phyloP scores from a whole-genome alignment of 2,888 invertebrate genomes.

The Syrista parreyssii region DNA sequence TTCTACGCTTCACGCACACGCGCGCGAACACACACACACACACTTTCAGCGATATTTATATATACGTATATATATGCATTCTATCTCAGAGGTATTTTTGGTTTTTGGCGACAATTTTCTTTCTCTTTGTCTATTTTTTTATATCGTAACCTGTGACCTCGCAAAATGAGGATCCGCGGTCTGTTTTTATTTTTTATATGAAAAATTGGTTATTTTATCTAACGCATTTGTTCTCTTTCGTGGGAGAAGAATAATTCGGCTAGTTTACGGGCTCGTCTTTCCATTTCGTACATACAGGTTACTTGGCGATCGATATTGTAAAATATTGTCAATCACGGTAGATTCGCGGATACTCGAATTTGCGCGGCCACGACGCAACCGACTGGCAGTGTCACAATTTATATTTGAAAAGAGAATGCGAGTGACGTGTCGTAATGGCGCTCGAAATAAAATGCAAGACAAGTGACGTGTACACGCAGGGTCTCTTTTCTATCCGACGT shows the following conservation, averaged over 20 bases:
- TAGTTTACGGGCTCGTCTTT: background rate
- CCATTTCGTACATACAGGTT: background rate
- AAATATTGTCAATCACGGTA: background rate
- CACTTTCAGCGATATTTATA: background rate
- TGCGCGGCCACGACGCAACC: background rate
- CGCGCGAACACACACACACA: background rate
- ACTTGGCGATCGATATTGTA: background rate
- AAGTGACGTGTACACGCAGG: background rate
- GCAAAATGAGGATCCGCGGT: constrained; percentile 13
- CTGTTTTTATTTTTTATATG: background rate
- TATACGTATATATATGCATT: constrained; percentile 5
- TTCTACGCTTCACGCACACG: constrained; percentile 9
- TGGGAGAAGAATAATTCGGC: background rate
- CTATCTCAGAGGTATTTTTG: background rate
- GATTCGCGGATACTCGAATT: background rate
- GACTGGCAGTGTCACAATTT: background rate
- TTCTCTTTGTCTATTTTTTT: constrained; percentile 11
- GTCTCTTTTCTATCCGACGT: background rate
- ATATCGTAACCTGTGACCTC: constrained; percentile 13
- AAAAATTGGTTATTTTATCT: background rate
- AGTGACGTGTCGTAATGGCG: background rate
- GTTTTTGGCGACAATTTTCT: constrained; percentile 2
- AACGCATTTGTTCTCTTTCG: background rate
- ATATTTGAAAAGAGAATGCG: background rate
- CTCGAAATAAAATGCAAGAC: background rate